Evolutionary conservation across 2,888 invertebrate species (phyloP), one percentile per base, ranked within the genome.

Genomic region (Tetrapedia diversipes): DNA sequence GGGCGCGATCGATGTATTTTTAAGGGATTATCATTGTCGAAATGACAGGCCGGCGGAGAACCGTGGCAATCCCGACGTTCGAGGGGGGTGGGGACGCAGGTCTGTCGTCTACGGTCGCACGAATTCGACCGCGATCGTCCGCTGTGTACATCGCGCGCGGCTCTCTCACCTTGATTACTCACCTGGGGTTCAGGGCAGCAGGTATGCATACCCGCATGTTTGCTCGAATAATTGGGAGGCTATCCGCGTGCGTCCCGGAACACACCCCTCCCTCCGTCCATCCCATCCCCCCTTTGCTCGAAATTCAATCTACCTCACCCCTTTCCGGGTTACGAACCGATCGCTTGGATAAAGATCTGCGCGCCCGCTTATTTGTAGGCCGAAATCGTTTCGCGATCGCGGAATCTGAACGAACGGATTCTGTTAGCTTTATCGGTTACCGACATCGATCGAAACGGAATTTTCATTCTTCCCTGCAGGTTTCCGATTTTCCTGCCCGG

Each of bases 131-230:
- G 64, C 74, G 67, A 79, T 76, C 75, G 76, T 68, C 65, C 54
- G 56, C 66, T 66, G 78, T 77, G 80, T 79, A 73, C 78, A 84
- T 76, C 68, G 75, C 49, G 67, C 59, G 49, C 67, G 61, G 71
- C 85, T 85, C 83, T 85, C 83, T 84, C 84, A 84, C 81, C 85
- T 84, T 84, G 84, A 85, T 84, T 84, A 84, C 84, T 84, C 84
- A 84, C 84, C 84, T 84, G 85, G 84, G 84, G 80, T 84, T 80
- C 83, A 60, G 76, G 69, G 67, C 63, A 79, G 76, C 82, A 80
- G 85, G 82, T 84, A 84, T 84, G 84, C 84, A 82, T 82, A 82
- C 83, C 84, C 84, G 83, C 83, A 82, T 85, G 85, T 85, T 85
- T 85, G 84, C 81, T 75, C 85, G 85, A 85, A 85, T 85, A 85